These are phyloP conservation scores for Ptyas mucosa DNA, from an alignment of 2,113 vertebrate species.

Conservation along the genomic window DNA sequence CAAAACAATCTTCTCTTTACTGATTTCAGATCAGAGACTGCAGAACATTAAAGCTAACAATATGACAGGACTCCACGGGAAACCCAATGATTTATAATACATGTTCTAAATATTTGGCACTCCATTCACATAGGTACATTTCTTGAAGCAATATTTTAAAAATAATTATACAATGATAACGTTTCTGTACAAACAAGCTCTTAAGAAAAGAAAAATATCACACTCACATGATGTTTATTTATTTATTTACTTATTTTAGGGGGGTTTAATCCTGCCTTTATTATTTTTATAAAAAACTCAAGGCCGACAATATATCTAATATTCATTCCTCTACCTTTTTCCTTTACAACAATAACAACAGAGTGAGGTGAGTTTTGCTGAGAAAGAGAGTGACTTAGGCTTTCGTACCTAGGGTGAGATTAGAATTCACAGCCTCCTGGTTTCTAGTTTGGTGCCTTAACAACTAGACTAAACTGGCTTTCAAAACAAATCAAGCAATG, in stretches of 20 bases:
- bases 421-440: too few species aligned
- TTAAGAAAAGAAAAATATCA: not conserved
- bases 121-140: not conserved
- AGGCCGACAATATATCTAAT: too few species aligned
- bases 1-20: conserved; percentile 23
- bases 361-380: too few species aligned
- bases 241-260: not conserved
- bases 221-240: not conserved
- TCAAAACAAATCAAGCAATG: too few species aligned
- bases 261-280: not conserved
- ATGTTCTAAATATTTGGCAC: fast-evolving
- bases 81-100: fast-evolving
- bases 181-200: not conserved
- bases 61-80: conserved; percentile 3
- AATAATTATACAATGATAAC: too few species aligned
- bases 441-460: too few species aligned
- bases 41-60: conserved; percentile 2
- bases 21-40: conserved; percentile 37
- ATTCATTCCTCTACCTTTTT: too few species aligned
- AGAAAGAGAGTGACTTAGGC: too few species aligned
- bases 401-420: too few species aligned
- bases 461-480: too few species aligned
- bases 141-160: not conserved
- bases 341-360: too few species aligned
- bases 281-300: too few species aligned